Evolutionary conservation across 2,113 vertebrate genomes (phyloP).

Genomic region (Bos indicus): DNA sequence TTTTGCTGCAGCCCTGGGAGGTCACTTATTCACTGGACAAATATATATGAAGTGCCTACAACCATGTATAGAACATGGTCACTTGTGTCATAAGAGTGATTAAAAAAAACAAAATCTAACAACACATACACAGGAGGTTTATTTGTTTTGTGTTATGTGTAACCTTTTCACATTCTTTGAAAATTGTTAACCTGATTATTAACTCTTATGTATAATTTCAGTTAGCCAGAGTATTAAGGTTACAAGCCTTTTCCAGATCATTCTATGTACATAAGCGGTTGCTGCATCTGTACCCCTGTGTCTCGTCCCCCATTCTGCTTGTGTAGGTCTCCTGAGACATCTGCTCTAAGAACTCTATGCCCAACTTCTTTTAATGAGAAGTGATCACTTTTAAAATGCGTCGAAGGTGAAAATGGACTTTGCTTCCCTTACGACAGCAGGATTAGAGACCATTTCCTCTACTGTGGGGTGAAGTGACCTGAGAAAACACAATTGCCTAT

Average conservation of each 20-base stretch:
- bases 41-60: neutral
- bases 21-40: neutral
- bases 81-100: neutral
- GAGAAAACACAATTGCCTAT: neutral
- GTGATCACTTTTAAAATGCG: neutral
- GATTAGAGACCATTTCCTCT: neutral
- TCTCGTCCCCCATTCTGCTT: neutral
- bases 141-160: neutral
- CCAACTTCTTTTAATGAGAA: constrained; percentile 24
- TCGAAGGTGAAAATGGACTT: neutral
- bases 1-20: neutral
- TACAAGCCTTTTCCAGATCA: neutral
- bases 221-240: neutral
- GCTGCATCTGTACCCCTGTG: fast-evolving
- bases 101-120: neutral
- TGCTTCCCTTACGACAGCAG: neutral
- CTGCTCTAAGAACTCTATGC: neutral
- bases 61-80: neutral
- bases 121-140: neutral
- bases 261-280: neutral
- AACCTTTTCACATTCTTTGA: neutral
- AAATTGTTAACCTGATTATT: neutral
- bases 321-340: neutral
- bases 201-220: neutral
- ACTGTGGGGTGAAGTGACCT: neutral